Evolutionary conservation across 2,888 invertebrate species (phyloP).

Genomic region (Cosmia pyralina): DNA sequence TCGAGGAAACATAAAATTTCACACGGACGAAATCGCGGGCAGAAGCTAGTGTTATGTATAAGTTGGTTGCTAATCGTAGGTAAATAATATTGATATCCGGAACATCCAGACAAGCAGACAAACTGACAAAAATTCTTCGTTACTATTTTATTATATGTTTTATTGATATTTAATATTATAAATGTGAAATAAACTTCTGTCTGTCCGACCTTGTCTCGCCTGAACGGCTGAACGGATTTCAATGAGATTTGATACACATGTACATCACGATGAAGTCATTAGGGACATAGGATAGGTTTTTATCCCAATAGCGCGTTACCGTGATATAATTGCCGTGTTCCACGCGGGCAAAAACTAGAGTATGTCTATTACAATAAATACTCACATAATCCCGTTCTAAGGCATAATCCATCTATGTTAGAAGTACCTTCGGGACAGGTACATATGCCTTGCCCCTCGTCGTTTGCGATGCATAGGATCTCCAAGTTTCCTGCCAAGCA

Average conservation of each 20-base stretch:
- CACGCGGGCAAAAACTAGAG: too few species aligned
- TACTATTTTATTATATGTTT: too few species aligned
- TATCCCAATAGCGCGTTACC: not conserved
- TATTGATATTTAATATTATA: too few species aligned
- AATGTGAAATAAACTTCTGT: too few species aligned
- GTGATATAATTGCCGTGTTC: not conserved
- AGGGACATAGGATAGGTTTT: not conserved
- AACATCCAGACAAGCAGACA: too few species aligned
- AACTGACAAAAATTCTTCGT: too few species aligned
- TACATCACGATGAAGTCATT: not conserved
- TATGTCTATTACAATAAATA: not conserved
- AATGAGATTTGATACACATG: not conserved
- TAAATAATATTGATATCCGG: too few species aligned
- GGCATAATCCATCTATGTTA: slow-evolving; percentile 76
- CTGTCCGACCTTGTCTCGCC: too few species aligned
- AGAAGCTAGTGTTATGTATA: too few species aligned
- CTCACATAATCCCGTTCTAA: slow-evolving; percentile 79
- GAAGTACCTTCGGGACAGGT: slow-evolving; percentile 76
- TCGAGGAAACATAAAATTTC: too few species aligned
- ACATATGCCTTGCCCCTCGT: slow-evolving; percentile 73
- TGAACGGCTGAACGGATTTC: not conserved
- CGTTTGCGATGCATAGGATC: slow-evolving; percentile 75
- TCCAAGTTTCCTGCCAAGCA: slow-evolving; percentile 82
- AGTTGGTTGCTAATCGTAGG: too few species aligned
- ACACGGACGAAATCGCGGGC: too few species aligned